A percentile compares a stretch with the other conserved stretches of the same genome.
Conservation (phyloP, 2,113 vertebrate species). For the Ctenomys sociabilis region DNA sequence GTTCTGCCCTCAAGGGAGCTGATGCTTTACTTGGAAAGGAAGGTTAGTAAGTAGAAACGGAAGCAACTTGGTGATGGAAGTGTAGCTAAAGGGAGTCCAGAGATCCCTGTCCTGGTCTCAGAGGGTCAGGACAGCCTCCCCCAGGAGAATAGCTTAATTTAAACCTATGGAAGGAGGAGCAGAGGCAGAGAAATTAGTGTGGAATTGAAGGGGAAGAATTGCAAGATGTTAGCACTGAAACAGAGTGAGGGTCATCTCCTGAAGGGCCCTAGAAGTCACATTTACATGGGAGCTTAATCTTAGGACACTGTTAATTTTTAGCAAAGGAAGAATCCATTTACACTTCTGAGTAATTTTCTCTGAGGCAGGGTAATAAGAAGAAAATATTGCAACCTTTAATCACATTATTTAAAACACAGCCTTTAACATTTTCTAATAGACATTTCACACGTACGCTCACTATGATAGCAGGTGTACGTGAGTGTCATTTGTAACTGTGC, state of each 20-base stretch:
- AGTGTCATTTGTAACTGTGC: neutral
- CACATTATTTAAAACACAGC: neutral
- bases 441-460: neutral
- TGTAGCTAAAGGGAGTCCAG: neutral
- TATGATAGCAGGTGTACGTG: neutral
- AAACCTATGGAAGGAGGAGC: neutral
- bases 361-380: neutral
- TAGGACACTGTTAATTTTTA: neutral
- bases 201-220: neutral
- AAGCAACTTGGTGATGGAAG: neutral
- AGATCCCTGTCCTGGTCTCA: neutral
- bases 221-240: neutral
- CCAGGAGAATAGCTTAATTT: neutral
- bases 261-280: neutral
- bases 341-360: slow-evolving; percentile 16
- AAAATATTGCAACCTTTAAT: slow-evolving; percentile 38
- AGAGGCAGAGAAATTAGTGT: neutral
- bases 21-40: neutral
- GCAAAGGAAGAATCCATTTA: neutral
- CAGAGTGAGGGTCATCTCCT: neutral
- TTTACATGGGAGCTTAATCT: neutral
- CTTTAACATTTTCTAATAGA: neutral
- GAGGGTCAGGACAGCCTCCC: neutral
- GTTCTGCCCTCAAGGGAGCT: neutral
- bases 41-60: neutral